Conservation (phyloP, 35 echinoderm and acorn worm species). For the Ophiothrix spiculata region DNA sequence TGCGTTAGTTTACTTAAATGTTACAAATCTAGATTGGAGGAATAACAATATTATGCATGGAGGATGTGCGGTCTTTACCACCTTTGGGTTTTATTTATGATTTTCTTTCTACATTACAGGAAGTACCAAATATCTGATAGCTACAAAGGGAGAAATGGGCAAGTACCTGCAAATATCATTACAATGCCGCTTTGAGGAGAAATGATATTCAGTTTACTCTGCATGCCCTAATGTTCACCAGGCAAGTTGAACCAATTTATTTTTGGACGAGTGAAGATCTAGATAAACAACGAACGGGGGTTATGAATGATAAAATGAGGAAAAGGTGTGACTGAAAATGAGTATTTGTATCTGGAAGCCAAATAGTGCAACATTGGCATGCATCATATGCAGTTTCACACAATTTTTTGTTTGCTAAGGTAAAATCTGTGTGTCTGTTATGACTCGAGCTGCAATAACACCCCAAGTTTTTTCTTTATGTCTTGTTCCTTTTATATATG, state of each 20-base stretch:
- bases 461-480: neutral
- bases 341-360: no score
- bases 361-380: no score
- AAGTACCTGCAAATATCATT: slow-evolving; percentile 3
- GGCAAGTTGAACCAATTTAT: neutral
- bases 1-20: neutral
- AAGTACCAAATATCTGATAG: neutral
- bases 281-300: no score
- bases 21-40: neutral
- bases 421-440: neutral
- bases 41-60: neutral
- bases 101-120: neutral
- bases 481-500: neutral
- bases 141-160: neutral
- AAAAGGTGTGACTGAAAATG: no score
- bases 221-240: neutral
- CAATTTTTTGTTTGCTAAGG: neutral
- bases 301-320: no score
- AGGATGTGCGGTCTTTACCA: neutral
- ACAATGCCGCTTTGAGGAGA: neutral
- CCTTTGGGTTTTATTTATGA: neutral
- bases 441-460: neutral
- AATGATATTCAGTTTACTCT: slow-evolving; percentile 1
- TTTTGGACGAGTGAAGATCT: neutral
- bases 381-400: no score